Percentiles rank a stretch among this genome's conserved stretches.
Evolutionary conservation across 1,140 invertebrate genomes (phyloP).

Genomic region (Pseudachorutes palmiensis): DNA sequence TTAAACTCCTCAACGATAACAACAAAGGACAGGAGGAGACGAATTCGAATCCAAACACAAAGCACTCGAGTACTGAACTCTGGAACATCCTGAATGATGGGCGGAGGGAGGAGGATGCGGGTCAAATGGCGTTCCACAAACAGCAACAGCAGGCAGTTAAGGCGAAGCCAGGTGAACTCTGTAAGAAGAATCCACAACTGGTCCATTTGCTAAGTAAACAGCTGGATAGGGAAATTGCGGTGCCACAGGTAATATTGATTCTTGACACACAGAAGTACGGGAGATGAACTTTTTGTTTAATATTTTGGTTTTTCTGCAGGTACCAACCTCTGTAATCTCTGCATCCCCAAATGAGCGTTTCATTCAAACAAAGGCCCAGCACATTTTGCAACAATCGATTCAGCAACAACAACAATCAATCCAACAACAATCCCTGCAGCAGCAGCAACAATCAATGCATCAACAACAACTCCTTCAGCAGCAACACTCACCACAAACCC

Average conservation of each 20-base stretch:
- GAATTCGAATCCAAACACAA: too few species aligned
- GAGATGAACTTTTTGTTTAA: too few species aligned
- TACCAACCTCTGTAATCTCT: slow-evolving; percentile 56
- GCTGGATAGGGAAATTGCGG: slow-evolving; percentile 59
- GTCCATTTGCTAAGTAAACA: slow-evolving; percentile 71
- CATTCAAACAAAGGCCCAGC: slow-evolving; percentile 39
- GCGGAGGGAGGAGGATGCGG: not conserved
- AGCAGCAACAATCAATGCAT: slow-evolving; percentile 18
- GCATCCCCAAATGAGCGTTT: slow-evolving; percentile 57
- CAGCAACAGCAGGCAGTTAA: slow-evolving; percentile 6
- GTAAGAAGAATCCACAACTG: slow-evolving; percentile 77
- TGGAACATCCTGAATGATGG: slow-evolving; percentile 10
- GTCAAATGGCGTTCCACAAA: not conserved
- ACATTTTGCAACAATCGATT: slow-evolving; percentile 19
- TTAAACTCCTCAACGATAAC: slow-evolving; percentile 68
- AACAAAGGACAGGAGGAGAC: too few species aligned
- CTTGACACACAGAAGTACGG: too few species aligned
- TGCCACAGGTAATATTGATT: slow-evolving; percentile 39
- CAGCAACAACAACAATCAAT: slow-evolving; percentile 22
- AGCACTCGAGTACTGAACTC: not conserved
- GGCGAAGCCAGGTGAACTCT: slow-evolving; percentile 41
- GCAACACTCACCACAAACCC: slow-evolving; percentile 19
- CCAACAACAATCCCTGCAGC: slow-evolving; percentile 21
- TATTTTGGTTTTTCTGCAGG: slow-evolving; percentile 32
- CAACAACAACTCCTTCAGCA: slow-evolving; percentile 20